phyloP scores from a whole-genome alignment of 2,888 invertebrate species.

The Tanypteryx hageni region DNA sequence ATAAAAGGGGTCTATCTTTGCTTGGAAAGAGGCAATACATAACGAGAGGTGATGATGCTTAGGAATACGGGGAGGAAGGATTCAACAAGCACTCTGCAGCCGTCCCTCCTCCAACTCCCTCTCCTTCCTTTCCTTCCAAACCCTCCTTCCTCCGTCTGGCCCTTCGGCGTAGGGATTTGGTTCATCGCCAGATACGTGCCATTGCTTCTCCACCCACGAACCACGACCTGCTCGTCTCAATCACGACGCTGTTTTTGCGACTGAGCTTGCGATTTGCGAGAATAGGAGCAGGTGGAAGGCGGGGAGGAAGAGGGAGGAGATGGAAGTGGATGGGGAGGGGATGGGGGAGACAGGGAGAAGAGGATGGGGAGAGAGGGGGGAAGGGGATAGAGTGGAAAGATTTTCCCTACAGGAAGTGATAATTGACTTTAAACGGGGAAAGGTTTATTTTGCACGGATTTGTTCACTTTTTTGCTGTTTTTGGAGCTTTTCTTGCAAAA shows the following conservation, averaged over 20 bases:
- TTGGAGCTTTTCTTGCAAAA: too few relatives aligned
- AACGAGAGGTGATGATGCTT: neutral
- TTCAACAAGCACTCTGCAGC: slow-evolving; percentile 5
- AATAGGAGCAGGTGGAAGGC: neutral
- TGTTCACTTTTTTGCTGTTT: too few relatives aligned
- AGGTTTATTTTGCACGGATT: too few relatives aligned
- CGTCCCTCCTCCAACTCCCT: too few relatives aligned
- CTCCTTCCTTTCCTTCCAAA: too few relatives aligned
- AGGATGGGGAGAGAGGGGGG: too few relatives aligned
- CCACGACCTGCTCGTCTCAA: slow-evolving; percentile 26
- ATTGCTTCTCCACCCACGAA: slow-evolving; percentile 18
- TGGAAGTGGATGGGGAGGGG: too few relatives aligned
- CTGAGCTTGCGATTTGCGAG: neutral
- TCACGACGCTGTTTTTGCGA: neutral
- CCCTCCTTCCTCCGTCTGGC: neutral
- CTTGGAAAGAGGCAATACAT: neutral
- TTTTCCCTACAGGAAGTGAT: too few relatives aligned
- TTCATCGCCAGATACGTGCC: slow-evolving; percentile 29
- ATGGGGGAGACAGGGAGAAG: too few relatives aligned
- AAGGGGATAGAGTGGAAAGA: too few relatives aligned
- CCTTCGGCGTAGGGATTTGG: neutral
- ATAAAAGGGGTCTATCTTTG: neutral
- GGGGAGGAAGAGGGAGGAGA: neutral
- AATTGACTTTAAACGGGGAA: too few relatives aligned
- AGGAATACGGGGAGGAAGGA: neutral